Evolutionary conservation across 2,797 vertebrate species (phyloP), one percentile per base, ranked within the genome.

Genomic region (Brachymystax lenok): DNA sequence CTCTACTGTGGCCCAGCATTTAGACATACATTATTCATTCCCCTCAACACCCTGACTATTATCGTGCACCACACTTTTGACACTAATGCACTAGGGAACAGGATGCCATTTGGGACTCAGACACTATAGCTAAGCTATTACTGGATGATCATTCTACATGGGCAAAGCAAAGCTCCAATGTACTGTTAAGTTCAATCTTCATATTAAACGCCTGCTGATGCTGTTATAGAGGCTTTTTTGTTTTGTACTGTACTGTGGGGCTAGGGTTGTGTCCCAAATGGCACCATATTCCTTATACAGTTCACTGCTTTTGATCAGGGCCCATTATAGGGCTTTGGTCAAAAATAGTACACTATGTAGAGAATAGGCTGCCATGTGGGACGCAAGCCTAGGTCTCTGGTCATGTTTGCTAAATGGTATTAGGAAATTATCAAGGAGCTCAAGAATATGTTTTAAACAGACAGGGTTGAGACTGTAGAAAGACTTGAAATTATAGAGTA

Each of bases 21-120:
- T 79, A 80, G 80, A 40, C 4, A 74, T 80, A 71, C 89, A 92
- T 92, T 93, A 93, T 92, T 93, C 89, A 94, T 88, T 7, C 73
- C 78, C 78, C 87, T 86, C 84, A 86, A 87, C 86, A 83, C 74
- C 81, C 83, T 80, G 76, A 82, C 83, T 80, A 87, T 90, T 87
- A 85, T 88, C 86, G 82, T 82, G 79, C 13, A 28, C 75, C 2
- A 59, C 56, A 8, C 6, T 19, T 46, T 46, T 46, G 40, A 46
- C 10, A 46, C 40, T 46, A 46, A 2, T 12, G 2, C 40, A 46
- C 40, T 59, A 21, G 56, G 56, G 56, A n/a, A 59, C 21, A 59
- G n/a, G 56, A 19, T 19, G 5, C 5, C n/a, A 59, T n/a, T 59
- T 59, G n/a, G 56, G 10, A 3, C 2, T 46, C 10, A 13, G 10